Evolutionary conservation across 2,888 invertebrate genomes (phyloP).

Genomic region (Caenorhabditis parvicauda): DNA sequence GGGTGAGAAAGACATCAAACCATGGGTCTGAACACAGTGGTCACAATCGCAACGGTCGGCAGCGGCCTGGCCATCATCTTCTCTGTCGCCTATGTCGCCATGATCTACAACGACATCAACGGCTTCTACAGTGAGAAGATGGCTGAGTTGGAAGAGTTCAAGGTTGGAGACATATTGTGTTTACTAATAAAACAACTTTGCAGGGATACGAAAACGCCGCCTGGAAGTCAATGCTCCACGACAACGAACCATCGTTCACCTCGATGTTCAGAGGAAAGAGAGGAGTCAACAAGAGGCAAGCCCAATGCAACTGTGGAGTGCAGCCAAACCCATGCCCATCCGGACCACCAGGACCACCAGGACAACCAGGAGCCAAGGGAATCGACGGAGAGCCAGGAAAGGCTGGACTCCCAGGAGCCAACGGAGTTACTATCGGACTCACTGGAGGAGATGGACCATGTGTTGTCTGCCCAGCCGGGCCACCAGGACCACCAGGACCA

Average conservation of each 20-base stretch:
- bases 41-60: too few relatives aligned
- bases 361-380: too few relatives aligned
- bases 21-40: too few relatives aligned
- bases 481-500: conserved; percentile 28
- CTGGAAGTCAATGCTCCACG: conserved; percentile 31
- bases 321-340: too few relatives aligned
- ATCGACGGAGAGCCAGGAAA: conserved; percentile 29
- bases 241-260: conserved; percentile 5
- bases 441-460: conserved; percentile 33
- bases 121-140: conserved; percentile 34
- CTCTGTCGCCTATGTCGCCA: conserved; percentile 24
- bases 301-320: conserved; percentile 40
- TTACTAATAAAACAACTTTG: too few relatives aligned
- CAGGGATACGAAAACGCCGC: conserved; percentile 31
- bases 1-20: too few relatives aligned
- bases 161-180: too few relatives aligned
- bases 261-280: conserved; percentile 33
- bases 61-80: conserved; percentile 27
- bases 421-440: conserved; percentile 40
- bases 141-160: conserved; percentile 31
- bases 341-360: too few relatives aligned
- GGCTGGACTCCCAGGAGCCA: conserved; percentile 24
- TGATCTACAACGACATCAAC: conserved; percentile 42
- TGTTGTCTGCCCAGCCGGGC: conserved; percentile 25
- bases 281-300: conserved; percentile 19